Evolutionary conservation across 1,140 invertebrate genomes (phyloP), one percentile per base, ranked within the genome.

Genomic region (Zaprionus vittiger): DNA sequence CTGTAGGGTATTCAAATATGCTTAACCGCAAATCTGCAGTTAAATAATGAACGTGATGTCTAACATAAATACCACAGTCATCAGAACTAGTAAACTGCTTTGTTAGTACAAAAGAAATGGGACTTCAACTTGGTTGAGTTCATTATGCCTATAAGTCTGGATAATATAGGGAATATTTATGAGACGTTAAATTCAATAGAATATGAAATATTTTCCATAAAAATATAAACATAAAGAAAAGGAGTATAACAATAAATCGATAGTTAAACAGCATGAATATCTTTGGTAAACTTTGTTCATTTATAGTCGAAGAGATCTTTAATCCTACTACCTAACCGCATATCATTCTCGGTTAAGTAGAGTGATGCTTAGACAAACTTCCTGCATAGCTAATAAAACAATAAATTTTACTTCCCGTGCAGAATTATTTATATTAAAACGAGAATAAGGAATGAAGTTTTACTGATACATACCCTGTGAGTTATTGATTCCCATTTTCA

Each of bases 311-410:
- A 5, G 1, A 22, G 2, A 11, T 52, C 12, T 52, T 52, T 5
- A 24, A 14, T 52, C 9, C 5, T 12, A 24, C 20, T 2, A 5
- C 4, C 12, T 52, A 52, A 4, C 12, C 20, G 12, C 47, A 52
- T 31, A 31, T 9, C 6, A 31, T 7, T 31, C 28, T 5, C 57
- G 56, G 20, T 77, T 61, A 44, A 73, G 28, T 63, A 20, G 28
- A n/a, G 38, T 52, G 44, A 41, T 57, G 31, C 52, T 37, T n/a
- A 57, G 68, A 14, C 20, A 68, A 70, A 70, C 71, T 79, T 66
- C 11, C 61, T 44, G 68, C 52, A 49, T 57, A 65, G 65, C 65
- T 83, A 77, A 83, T 83, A 84, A 81, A 79, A 84, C 82, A 81
- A 81, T 85, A 85, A 81, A 85, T 84, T 60, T 75, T 31, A 59